Evolutionary conservation across 2,888 invertebrate genomes (phyloP), one percentile per base, ranked within the genome.

Genomic region (Protodeltote pygarga): DNA sequence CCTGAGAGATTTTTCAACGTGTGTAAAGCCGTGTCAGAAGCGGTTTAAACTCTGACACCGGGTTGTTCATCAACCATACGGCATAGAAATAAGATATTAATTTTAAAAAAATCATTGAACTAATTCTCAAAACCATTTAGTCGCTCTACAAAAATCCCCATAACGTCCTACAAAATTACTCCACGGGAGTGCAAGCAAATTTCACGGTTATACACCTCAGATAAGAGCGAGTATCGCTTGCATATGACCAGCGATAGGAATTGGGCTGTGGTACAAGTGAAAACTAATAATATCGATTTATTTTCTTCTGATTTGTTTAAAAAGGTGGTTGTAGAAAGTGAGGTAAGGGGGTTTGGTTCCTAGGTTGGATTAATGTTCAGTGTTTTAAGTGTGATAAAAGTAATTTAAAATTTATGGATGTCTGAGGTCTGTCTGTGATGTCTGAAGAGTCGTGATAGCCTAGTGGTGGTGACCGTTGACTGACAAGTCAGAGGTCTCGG

Each of bases 141-240:
- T 61, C 83, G 54, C 45, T 40, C 58, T 82, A 79, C 65, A 73
- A 77, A 78, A 85, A 83, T 82, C 83, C 66, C 89, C 89, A 90
- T 89, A 91, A 82, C 83, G 88, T 88, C 77, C 88, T 81, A 86
- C 86, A 83, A 86, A 86, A 87, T 89, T 85, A 87, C 87, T 81
- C 73, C 70, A 71, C 51, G 33, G 19, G 3, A 11, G 9, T 51
- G 37, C 79, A 73, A 47, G 61, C 58, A 54, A 86, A 48, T 76
- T 59, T 74, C 85, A 68, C 81, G 83, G 82, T 85, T 89, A 81
- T 57, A 6, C 3, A 21, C 0, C 20, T 0, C 58, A 2, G 6
- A 67, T 83, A 87, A 77, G 74, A 70, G 64, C 63, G 55, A 73
- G 47, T 78, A 79, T 78, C 45, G 70, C 47, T 41, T 71, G 70